Conservation (phyloP, 2,113 vertebrate genomes). For the Thermophis baileyi region DNA sequence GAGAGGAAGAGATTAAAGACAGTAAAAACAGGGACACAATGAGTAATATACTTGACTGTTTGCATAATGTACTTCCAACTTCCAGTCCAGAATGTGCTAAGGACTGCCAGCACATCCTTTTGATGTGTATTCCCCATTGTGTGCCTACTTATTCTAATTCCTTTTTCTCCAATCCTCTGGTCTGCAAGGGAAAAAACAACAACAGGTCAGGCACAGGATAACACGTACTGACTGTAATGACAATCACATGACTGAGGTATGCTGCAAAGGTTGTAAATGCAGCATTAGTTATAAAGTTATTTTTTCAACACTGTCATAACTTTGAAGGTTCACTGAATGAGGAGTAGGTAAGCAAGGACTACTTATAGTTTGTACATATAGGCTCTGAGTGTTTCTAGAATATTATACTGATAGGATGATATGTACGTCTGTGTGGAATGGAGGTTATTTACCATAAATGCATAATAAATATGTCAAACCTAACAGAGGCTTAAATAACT, state of each 20-base stretch:
- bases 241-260: neutral
- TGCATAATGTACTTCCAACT: neutral
- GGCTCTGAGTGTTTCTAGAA: neutral
- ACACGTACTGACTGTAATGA: neutral
- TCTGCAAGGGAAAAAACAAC: neutral
- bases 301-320: neutral
- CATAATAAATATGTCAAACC: neutral
- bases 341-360: neutral
- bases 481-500: neutral
- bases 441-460: neutral
- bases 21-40: neutral
- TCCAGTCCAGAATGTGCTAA: neutral
- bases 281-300: neutral
- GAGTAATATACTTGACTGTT: neutral
- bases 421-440: neutral
- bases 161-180: neutral
- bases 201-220: neutral
- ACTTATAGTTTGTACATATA: neutral
- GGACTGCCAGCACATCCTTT: neutral
- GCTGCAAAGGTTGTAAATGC: neutral
- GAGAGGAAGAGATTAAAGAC: neutral
- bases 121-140: neutral
- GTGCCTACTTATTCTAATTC: neutral
- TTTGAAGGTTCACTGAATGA: neutral
- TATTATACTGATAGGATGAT: neutral